Evolutionary conservation across 2,113 vertebrate species (phyloP), one percentile per base, ranked within the genome.

Genomic region (Anhinga rufa): DNA sequence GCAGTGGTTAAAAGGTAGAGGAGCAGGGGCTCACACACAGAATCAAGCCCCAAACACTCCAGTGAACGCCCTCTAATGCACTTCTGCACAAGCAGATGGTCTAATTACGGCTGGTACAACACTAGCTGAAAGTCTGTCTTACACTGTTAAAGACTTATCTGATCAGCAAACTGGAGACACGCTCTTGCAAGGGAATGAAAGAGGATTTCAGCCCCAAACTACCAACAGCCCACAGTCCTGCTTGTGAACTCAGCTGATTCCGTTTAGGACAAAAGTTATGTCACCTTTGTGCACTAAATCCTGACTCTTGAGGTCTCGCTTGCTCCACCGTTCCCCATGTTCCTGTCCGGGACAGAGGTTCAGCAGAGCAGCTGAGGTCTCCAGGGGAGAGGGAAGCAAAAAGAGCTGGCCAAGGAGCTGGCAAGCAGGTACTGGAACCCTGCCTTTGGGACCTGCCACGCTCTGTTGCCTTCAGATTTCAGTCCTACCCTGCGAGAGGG

Each of bases 221-320:
- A 64, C 26, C 32, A 77, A 21, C 48, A 18, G 14, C 15, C 40
- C 70, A 24, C 2, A 4, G 12, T 60, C 42, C 79, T 85, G 21
- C 48, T 55, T 55, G 60, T 38, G 72, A 75, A 44, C 28, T 68
- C 24, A 14, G 42, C 76, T 25, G 14, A 75, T 64, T 57, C 40
- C 32, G 12, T 58, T 78, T 40, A 76, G 36, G 52, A 81, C 64
- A 68, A 64, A 83, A 69, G 65, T 49, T 74, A 10, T 17, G 42
- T 19, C 57, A 83, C 26, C 40, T 82, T 72, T 72, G 17, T 69
- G 68, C 48, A 31, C 13, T 57, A 86, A 79, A 86, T 82, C 52
- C 74, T 84, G 40, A 87, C 82, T 94, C 93, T 61, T 70, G 77
- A 95, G 86, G 88, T 91, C 77, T 76, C 80, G 65, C 86, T 93